phyloP scores from a whole-genome alignment of 2,888 invertebrate species.

The Spialia ferax region DNA sequence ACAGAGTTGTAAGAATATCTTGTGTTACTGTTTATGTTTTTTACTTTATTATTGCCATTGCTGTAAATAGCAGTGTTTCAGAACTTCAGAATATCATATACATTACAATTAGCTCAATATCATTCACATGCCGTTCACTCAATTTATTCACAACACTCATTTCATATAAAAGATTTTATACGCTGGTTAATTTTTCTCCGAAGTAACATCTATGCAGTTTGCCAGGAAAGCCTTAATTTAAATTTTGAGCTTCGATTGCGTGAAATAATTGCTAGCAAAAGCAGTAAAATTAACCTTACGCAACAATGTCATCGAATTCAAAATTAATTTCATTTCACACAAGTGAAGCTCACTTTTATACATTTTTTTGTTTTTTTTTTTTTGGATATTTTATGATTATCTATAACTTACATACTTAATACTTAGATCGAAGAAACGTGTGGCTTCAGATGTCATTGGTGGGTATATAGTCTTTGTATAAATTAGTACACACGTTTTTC shows the following conservation, averaged over 20 bases:
- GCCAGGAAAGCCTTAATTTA: conserved; percentile 78
- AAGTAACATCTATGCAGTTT: conserved; percentile 68
- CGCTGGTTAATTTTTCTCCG: conserved; percentile 50
- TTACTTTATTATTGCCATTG: conserved; percentile 59
- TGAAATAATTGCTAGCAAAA: conserved; percentile 65
- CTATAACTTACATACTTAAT: conserved; percentile 84
- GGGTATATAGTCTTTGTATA: conserved; percentile 81
- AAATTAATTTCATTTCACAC: conserved; percentile 64
- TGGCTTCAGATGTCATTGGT: conserved; percentile 83
- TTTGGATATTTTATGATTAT: conserved; percentile 73
- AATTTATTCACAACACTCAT: conserved; percentile 58
- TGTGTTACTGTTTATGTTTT: conserved; percentile 68
- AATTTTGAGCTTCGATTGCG: conserved; percentile 72
- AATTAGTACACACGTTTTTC: conserved; percentile 68
- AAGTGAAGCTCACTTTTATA: conserved; percentile 72
- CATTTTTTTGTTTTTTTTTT: conserved; percentile 65
- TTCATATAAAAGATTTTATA: conserved; percentile 51
- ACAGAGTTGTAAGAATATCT: conserved; percentile 83
- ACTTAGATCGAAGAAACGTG: conserved; percentile 83
- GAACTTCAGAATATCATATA: conserved; percentile 51
- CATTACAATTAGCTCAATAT: conserved; percentile 54
- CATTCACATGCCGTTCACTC: conserved; percentile 51
- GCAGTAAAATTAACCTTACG: conserved; percentile 58
- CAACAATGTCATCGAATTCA: conserved; percentile 49
- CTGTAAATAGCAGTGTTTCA: conserved; percentile 52